Evolutionary conservation across 2,888 invertebrate species (phyloP).

Genomic region (Temnothorax ravouxi): DNA sequence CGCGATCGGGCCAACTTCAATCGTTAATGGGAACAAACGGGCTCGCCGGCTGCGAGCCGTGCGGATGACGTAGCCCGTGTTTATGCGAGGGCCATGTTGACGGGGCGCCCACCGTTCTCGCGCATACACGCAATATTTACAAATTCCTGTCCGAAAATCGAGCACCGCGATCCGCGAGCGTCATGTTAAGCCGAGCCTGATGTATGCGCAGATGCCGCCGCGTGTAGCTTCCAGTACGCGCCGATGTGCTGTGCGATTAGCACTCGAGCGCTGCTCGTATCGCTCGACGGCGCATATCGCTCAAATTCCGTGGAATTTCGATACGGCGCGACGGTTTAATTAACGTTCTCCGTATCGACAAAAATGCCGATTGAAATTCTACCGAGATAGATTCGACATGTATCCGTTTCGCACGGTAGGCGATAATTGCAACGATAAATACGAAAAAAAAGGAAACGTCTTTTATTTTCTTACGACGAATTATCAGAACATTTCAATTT

Average conservation of each 20-base stretch:
- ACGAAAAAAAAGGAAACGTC: not conserved
- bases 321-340: slow-evolving; percentile 52
- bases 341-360: slow-evolving; percentile 56
- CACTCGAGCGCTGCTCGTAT: slow-evolving; percentile 59
- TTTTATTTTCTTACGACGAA: not conserved
- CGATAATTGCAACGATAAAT: slow-evolving; percentile 41
- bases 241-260: slow-evolving; percentile 71
- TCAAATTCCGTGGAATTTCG: slow-evolving; percentile 54
- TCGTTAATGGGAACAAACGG: slow-evolving; percentile 83
- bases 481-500: not conserved
- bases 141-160: slow-evolving; percentile 78
- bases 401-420: slow-evolving; percentile 16
- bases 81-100: slow-evolving; percentile 74
- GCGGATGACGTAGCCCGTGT: slow-evolving; percentile 74
- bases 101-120: slow-evolving; percentile 45
- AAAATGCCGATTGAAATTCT: slow-evolving; percentile 56
- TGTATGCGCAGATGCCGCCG: slow-evolving; percentile 79
- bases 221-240: slow-evolving; percentile 68
- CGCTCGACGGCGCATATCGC: slow-evolving; percentile 50
- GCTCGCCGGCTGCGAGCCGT: slow-evolving; percentile 73
- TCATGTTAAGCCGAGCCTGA: slow-evolving; percentile 75
- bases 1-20: slow-evolving; percentile 83
- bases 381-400: slow-evolving; percentile 43
- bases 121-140: slow-evolving; percentile 77
- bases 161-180: slow-evolving; percentile 70